phyloP scores from a whole-genome alignment of 2,888 invertebrate species.

The Mythimna ferrago region DNA sequence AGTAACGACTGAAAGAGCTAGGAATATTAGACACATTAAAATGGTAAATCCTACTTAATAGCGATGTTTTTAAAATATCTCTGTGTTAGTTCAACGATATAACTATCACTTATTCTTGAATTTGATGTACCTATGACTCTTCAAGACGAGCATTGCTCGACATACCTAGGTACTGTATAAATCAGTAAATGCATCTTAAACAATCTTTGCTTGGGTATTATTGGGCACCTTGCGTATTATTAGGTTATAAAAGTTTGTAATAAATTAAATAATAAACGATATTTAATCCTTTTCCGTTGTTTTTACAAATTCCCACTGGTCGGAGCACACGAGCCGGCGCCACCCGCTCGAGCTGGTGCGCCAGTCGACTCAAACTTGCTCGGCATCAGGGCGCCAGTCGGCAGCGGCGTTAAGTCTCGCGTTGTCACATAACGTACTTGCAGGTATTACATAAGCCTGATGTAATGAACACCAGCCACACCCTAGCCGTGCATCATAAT shows the following conservation, averaged over 20 bases:
- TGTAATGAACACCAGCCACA: no score
- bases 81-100: background rate
- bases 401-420: background rate
- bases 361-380: background rate
- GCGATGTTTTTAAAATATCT: constrained; percentile 3
- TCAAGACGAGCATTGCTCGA: constrained; percentile 10
- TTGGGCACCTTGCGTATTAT: background rate
- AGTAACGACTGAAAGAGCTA: constrained; percentile 13
- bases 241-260: constrained; percentile 7
- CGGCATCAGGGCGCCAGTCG: background rate
- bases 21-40: background rate
- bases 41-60: background rate
- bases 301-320: constrained; percentile 4
- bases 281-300: constrained; percentile 18
- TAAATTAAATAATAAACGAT: constrained; percentile 26
- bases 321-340: background rate
- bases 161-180: background rate
- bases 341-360: no score
- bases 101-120: background rate
- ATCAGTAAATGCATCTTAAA: background rate
- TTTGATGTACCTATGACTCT: background rate
- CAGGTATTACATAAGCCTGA: constrained; percentile 6
- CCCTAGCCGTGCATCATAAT: no score
- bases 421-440: background rate
- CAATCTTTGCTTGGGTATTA: background rate